Conservation (phyloP, 2,888 invertebrate species). For the Rambutsinella grinnellia region DNA sequence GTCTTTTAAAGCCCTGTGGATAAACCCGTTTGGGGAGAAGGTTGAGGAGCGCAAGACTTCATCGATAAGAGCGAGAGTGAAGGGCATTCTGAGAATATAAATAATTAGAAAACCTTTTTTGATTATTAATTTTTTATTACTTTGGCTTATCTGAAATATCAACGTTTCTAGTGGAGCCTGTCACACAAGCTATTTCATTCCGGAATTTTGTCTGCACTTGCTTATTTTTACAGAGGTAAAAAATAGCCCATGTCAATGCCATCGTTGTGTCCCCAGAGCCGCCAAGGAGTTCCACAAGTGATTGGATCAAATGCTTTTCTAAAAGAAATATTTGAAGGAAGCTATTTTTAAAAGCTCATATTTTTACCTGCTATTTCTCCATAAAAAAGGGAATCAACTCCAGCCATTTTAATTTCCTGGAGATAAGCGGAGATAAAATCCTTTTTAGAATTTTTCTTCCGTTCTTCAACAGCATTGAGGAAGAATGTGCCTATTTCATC, state of each 20-base stretch:
- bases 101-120: too few species aligned
- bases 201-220: constrained; percentile 32
- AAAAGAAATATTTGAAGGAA: too few species aligned
- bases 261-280: constrained; percentile 30
- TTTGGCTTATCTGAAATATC: constrained; percentile 26
- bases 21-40: constrained; percentile 74
- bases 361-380: constrained; percentile 16
- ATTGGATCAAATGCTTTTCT: constrained; percentile 7
- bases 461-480: constrained; percentile 22
- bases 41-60: constrained; percentile 76
- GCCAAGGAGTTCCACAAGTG: constrained; percentile 24
- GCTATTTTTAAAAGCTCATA: too few species aligned
- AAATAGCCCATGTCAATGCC: constrained; percentile 16
- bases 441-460: constrained; percentile 16
- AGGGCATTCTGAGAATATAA: constrained; percentile 77
- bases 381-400: constrained; percentile 13
- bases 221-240: constrained; percentile 33
- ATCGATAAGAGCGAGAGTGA: constrained; percentile 76
- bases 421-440: constrained; percentile 37
- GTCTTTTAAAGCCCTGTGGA: constrained; percentile 72
- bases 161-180: constrained; percentile 17
- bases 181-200: constrained; percentile 21
- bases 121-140: too few species aligned
- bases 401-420: constrained; percentile 27
- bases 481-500: constrained; percentile 11